These are phyloP conservation scores for Drosophila cardini DNA, from an alignment of 1,140 invertebrate species.

Conservation along the genomic window DNA sequence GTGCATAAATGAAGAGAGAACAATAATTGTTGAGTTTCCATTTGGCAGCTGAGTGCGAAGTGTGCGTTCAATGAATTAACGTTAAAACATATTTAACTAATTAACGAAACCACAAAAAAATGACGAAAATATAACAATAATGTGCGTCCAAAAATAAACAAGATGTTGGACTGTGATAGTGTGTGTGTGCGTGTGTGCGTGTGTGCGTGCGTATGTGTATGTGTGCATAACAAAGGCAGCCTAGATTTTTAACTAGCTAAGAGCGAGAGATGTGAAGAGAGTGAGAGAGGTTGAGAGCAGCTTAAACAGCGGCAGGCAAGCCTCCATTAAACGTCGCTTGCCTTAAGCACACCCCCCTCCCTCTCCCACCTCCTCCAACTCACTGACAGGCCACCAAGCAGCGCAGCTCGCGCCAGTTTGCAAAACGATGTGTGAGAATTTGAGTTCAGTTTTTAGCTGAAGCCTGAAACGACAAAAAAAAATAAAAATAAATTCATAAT, in stretches of 20 bases:
- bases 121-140: slow-evolving; percentile 14
- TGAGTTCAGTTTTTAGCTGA: slow-evolving; percentile 50
- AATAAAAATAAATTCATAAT: slow-evolving; percentile 33
- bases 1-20: slow-evolving; percentile 4
- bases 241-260: slow-evolving; percentile 42
- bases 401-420: neutral
- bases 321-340: slow-evolving; percentile 16
- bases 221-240: slow-evolving; percentile 31
- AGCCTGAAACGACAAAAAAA: slow-evolving; percentile 41
- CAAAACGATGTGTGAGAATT: slow-evolving; percentile 52
- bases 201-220: slow-evolving; percentile 7
- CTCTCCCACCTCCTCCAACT: neutral
- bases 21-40: slow-evolving; percentile 8
- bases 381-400: neutral
- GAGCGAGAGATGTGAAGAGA: neutral
- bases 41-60: slow-evolving; percentile 43
- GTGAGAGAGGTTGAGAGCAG: slow-evolving; percentile 13
- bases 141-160: slow-evolving; percentile 49
- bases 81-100: slow-evolving; percentile 44
- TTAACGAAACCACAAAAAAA: neutral
- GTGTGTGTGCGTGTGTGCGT: slow-evolving; percentile 5
- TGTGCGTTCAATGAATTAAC: slow-evolving; percentile 44
- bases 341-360: neutral
- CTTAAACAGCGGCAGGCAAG: slow-evolving; percentile 39
- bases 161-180: slow-evolving; percentile 1